These are phyloP conservation scores for Ischnus inquisitorius DNA, from an alignment of 2,888 invertebrate genomes.

Conservation along the genomic window DNA sequence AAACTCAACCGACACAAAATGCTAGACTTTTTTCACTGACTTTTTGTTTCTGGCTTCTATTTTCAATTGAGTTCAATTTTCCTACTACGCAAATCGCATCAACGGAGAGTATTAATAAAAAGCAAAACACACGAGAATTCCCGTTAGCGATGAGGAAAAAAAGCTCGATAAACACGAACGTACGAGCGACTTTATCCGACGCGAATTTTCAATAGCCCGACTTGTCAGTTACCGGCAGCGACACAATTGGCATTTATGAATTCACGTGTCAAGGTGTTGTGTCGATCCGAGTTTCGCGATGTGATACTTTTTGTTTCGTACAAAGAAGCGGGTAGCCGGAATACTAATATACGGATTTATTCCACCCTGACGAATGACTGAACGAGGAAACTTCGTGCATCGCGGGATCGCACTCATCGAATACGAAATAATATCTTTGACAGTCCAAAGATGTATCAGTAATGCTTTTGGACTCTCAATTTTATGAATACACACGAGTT, in stretches of 20 bases:
- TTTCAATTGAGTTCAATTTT: conserved; percentile 14
- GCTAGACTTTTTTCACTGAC: conserved; percentile 61
- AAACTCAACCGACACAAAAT: conserved; percentile 15
- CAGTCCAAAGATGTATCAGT: too few relatives aligned
- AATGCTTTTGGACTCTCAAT: too few relatives aligned
- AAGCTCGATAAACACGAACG: conserved; percentile 55
- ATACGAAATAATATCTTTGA: too few relatives aligned
- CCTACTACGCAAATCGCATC: not conserved
- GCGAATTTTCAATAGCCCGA: not conserved
- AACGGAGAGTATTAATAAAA: conserved; percentile 68
- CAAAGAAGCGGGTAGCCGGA: not conserved
- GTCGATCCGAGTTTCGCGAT: not conserved
- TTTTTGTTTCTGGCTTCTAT: not conserved
- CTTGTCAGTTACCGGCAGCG: not conserved
- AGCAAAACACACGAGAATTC: conserved; percentile 55
- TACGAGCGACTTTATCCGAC: not conserved
- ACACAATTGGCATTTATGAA: not conserved
- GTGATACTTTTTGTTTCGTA: not conserved
- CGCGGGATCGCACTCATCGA: too few relatives aligned
- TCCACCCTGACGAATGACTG: not conserved
- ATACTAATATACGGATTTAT: conserved; percentile 1
- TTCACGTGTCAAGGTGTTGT: not conserved
- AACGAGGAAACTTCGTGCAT: conserved; percentile 1
- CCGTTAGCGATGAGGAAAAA: conserved; percentile 60
- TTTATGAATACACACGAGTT: too few relatives aligned